phyloP scores from a whole-genome alignment of 2,797 vertebrate species.

The Pelodytes ibericus region DNA sequence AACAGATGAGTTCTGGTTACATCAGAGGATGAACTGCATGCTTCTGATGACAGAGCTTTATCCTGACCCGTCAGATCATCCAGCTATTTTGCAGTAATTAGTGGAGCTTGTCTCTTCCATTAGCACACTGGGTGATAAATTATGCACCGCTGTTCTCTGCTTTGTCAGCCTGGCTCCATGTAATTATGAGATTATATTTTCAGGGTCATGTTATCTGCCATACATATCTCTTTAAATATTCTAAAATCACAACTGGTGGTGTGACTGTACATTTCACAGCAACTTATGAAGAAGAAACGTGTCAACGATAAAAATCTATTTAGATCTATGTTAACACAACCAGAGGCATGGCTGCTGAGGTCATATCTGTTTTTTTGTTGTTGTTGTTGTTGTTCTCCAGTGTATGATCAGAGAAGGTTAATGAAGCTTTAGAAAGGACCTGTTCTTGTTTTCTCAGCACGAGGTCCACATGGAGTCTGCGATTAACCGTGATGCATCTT shows the following conservation, averaged over 20 bases:
- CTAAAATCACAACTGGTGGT: too few species aligned
- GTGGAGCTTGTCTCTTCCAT: neutral
- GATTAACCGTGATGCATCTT: neutral
- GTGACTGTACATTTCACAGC: too few species aligned
- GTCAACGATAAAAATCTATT: too few species aligned
- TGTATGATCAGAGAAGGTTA: conserved; percentile 23
- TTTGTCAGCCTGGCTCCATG: conserved; percentile 20
- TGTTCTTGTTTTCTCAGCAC: neutral
- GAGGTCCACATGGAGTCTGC: neutral
- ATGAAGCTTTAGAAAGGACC: neutral
- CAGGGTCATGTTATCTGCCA: neutral
- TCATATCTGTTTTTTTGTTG: neutral
- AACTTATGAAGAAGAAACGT: too few species aligned
- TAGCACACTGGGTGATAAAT: conserved; percentile 28
- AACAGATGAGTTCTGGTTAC: too few species aligned
- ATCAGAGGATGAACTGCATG: too few species aligned
- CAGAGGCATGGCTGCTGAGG: too few species aligned
- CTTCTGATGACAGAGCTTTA: conserved; percentile 1
- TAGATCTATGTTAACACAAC: too few species aligned
- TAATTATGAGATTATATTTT: conserved; percentile 11
- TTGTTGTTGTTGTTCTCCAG: too few species aligned
- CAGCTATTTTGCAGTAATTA: conserved; percentile 20
- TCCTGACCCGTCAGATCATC: conserved; percentile 12
- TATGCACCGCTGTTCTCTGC: conserved; percentile 1
- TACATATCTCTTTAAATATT: too few species aligned